Base-by-base conservation (phyloP, 2,113 vertebrate species). In the Anoplopoma fimbria region DNA sequence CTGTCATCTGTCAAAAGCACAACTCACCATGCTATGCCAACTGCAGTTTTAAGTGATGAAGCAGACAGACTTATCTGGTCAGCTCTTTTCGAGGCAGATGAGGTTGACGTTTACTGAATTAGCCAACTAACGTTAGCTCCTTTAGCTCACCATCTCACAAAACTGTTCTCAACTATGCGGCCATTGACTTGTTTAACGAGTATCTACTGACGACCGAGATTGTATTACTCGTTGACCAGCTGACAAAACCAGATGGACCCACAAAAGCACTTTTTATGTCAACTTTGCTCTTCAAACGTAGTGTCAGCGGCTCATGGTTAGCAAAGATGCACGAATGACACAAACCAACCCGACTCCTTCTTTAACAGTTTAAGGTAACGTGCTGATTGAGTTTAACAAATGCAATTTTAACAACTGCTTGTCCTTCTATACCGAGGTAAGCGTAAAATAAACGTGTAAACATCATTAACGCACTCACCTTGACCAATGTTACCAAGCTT, bases 401-500 rank as follows among this genome's bases (percentile, higher is more conserved):
- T 3, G 58, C 2, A 33, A 9, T 25, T 2, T 15, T 0, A 33
- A 31, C 14, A 6, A 4, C 8, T 33, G 3, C 6, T 8, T 0
- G 6, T 27, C 2, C 0, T 70, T 53, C 67, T 9, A 15, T n/a
- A 2, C 5, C 1, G 2, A 2, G 12, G 0, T 6, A 49, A 0
- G 51, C 2, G 1, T 17, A n/a, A 57, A 76, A 45, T 23, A 19
- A 47, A 6, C 17, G 1, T 2, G 9, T n/a, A 23, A 81, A 34
- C 21, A 29, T 17, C 25, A 13, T 27, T 2, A 42, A 2, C 1
- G 1, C 9, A 78, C 94, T 95, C 91, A 95, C 95, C 95, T 95
- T 95, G 93, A 88, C 83, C 92, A 95, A 90, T 89, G 94, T 90
- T 94, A 90, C 73, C 4, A 94, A 9, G 49, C 88, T 93, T 62